Evolutionary conservation across 37 sponge, comb jelly and placozoan genomes (phyloP), one percentile per base, ranked within the genome.

Genomic region (Diacarnus erythraeanus): DNA sequence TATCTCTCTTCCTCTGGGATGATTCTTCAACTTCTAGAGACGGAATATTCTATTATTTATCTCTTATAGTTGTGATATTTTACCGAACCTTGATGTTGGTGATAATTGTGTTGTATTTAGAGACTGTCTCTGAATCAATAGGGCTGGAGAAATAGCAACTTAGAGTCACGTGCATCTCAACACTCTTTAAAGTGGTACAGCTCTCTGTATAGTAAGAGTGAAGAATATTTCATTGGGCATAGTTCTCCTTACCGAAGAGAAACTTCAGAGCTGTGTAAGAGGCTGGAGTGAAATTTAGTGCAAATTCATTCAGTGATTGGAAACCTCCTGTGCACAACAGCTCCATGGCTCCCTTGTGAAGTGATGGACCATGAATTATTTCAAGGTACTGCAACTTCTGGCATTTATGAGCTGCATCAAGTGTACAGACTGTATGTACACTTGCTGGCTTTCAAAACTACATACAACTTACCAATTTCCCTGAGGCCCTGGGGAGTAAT

Each of bases 281-380:
- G n/a, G 76, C 9, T 23, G 74, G 85, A 9, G 85, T 85, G 85
- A 85, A 85, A 61, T 40, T 72, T 51, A 85, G 72, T 38, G 58
- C 40, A 64, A 85, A 65, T 27, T 60, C 26, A 12, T 6, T 41
- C 9, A 85, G 84, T 2, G 76, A 56, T 0, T 56, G n/a, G 42
- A 83, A 67, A 0, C 84, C 70, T n/a, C 64, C 70, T 12, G 22
- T 22, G 26, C 69, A 69, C 33, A 83, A 36, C n/a, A 69, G 34
- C 21, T 38, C 56, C 59, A 76, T 57, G 21, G 37, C 70, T 3
- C 30, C 58, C 38, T 41, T 74, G 59, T 74, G 40, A 10, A 83
- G 33, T 51, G 38, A 29, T 10, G 78, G 73, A 20, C 85, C 72
- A 34, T 77, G 74, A 22, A 74, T 51, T 17, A 86, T 35, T 42